Evolutionary conservation across 2,888 invertebrate species (phyloP).

Genomic region (Slavum lentiscoides): DNA sequence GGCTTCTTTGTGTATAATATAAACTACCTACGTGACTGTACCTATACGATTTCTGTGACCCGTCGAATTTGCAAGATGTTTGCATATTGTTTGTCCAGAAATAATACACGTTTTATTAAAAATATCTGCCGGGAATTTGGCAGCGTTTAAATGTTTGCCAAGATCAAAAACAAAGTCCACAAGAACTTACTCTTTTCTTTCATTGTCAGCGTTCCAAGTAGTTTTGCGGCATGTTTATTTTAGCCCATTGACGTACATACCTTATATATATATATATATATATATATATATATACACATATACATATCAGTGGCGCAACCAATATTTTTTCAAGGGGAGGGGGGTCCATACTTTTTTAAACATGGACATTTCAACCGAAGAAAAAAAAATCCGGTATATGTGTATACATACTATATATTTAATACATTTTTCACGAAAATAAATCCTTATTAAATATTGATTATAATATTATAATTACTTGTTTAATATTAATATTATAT

Average conservation of each 20-base stretch:
- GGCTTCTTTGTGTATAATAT: no score
- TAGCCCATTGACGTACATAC: background rate
- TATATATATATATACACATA: no score
- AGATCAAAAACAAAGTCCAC: slow-evolving; percentile 13
- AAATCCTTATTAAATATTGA: no score
- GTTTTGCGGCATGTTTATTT: slow-evolving; percentile 12
- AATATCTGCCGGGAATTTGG: slow-evolving; percentile 11
- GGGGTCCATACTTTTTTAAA: no score
- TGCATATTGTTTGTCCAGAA: background rate
- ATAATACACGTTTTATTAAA: slow-evolving; percentile 4
- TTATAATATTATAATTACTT: no score
- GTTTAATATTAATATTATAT: no score
- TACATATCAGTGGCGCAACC: no score
- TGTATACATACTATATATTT: no score
- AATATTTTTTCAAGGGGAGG: no score
- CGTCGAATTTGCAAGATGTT: background rate
- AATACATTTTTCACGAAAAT: no score
- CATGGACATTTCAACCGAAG: no score
- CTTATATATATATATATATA: background rate
- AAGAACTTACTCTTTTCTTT: background rate
- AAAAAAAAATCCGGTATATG: no score
- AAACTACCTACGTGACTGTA: background rate
- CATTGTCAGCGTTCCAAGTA: slow-evolving; percentile 7
- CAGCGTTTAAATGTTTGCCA: background rate
- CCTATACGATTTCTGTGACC: background rate